A percentile compares a stretch with the other conserved stretches of the same genome.
Conservation (phyloP, 2,888 invertebrate species). For the Nemotelus pantherinus region DNA sequence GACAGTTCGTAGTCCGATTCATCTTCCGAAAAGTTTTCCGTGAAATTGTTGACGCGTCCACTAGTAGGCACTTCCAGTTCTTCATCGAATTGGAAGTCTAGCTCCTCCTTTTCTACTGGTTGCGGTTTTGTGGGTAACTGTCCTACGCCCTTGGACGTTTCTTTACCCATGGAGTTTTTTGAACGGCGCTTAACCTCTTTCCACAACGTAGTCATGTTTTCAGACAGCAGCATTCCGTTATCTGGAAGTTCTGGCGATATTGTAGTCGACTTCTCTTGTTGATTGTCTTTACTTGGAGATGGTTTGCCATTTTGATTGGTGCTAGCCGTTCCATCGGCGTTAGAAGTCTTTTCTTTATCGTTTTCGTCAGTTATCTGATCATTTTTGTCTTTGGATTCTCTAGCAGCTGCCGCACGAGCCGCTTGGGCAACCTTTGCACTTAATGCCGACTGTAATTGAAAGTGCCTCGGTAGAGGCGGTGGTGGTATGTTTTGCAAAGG, state of each 20-base stretch:
- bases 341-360: conserved; percentile 73
- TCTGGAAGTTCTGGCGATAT: conserved; percentile 23
- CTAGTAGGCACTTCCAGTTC: conserved; percentile 84
- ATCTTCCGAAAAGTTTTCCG: conserved; percentile 77
- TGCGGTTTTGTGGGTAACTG: conserved; percentile 52
- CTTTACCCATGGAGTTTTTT: conserved; percentile 62
- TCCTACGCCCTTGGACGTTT: conserved; percentile 46
- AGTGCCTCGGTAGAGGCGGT: conserved; percentile 34
- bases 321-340: conserved; percentile 58
- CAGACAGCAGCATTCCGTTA: conserved; percentile 28
- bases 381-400: conserved; percentile 50
- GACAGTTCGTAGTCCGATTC: conserved; percentile 90
- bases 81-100: conserved; percentile 97
- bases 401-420: conserved; percentile 52
- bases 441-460: conserved; percentile 45
- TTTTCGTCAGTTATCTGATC: conserved; percentile 1
- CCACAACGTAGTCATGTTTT: conserved; percentile 59
- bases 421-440: conserved; percentile 54
- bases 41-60: conserved; percentile 84
- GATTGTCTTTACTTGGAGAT: conserved; percentile 53
- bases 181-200: conserved; percentile 72
- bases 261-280: conserved; percentile 54
- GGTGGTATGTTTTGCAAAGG: conserved; percentile 33
- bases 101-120: conserved; percentile 74
- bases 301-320: conserved; percentile 29